phyloP scores from a whole-genome alignment of 2,113 vertebrate genomes.

The Sinocyclocheilus anophthalmus region DNA sequence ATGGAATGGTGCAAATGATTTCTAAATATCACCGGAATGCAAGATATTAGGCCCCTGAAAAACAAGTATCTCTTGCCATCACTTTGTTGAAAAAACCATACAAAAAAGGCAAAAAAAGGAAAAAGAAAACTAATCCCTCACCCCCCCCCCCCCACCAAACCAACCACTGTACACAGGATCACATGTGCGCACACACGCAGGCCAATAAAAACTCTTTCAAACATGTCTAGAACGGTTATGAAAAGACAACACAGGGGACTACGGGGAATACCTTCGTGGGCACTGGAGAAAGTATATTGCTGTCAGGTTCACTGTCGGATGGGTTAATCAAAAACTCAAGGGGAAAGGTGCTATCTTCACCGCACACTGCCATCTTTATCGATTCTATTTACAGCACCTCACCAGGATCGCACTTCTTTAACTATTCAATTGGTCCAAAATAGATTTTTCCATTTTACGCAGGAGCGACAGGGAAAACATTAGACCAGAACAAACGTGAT shows the following conservation, averaged over 20 bases:
- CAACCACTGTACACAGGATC: no score
- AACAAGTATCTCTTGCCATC: constrained; percentile 22
- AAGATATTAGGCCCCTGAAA: constrained; percentile 48
- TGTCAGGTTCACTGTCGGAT: constrained; percentile 74
- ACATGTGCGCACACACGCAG: constrained; percentile 39
- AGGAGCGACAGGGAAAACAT: constrained; percentile 93
- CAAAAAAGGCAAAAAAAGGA: no score
- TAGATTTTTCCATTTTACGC: constrained; percentile 98
- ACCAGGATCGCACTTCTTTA: constrained; percentile 89
- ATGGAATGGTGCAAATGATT: constrained; percentile 40
- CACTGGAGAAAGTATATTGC: constrained; percentile 69
- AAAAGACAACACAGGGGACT: constrained; percentile 67
- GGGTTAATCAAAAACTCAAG: constrained; percentile 81
- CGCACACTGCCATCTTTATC: constrained; percentile 78
- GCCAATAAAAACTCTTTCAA: constrained; percentile 57
- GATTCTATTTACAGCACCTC: constrained; percentile 75
- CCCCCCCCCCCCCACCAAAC: no score
- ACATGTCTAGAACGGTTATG: constrained; percentile 61
- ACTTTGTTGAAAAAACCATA: neutral
- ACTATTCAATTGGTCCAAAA: constrained; percentile 97
- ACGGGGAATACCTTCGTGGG: constrained; percentile 51
- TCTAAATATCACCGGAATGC: constrained; percentile 39
- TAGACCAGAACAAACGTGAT: constrained; percentile 97
- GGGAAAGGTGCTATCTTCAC: constrained; percentile 79
- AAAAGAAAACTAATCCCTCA: constrained; percentile 8